Percentiles rank a stretch among this genome's conserved stretches.
Evolutionary conservation across 2,888 invertebrate species (phyloP).

Genomic region (Amphiduros pacificus): DNA sequence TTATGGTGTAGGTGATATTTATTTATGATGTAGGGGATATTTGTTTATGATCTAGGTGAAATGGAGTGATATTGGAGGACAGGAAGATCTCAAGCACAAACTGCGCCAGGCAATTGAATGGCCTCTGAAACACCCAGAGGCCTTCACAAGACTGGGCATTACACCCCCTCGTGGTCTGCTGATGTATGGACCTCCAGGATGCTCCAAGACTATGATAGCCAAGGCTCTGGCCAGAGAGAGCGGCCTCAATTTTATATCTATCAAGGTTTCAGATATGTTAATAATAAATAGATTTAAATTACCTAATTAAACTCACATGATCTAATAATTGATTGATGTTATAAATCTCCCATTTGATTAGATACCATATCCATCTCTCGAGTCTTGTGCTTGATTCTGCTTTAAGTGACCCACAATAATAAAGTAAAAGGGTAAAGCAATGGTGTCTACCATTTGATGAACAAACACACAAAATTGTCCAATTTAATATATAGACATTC

Average conservation of each 20-base stretch:
- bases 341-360: too few relatives aligned
- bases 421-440: too few relatives aligned
- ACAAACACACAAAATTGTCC: too few relatives aligned
- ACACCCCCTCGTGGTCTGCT: constrained; percentile 85
- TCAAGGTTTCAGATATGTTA: constrained; percentile 76
- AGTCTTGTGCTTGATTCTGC: too few relatives aligned
- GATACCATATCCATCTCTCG: too few relatives aligned
- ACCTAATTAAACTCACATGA: too few relatives aligned
- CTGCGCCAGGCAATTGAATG: constrained; percentile 80
- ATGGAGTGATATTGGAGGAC: constrained; percentile 95
- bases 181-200: constrained; percentile 96
- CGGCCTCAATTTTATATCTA: constrained; percentile 90
- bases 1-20: too few relatives aligned
- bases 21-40: too few relatives aligned
- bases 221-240: constrained; percentile 96
- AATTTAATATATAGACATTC: not conserved
- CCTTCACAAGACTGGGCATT: constrained; percentile 79
- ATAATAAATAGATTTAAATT: too few relatives aligned
- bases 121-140: constrained; percentile 85
- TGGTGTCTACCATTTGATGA: too few relatives aligned
- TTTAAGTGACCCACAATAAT: too few relatives aligned
- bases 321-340: too few relatives aligned
- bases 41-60: constrained; percentile 26
- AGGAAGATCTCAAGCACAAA: constrained; percentile 80
- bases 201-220: constrained; percentile 98